Conservation (phyloP, 2,797 vertebrate species). For the Naso thynnoides region DNA sequence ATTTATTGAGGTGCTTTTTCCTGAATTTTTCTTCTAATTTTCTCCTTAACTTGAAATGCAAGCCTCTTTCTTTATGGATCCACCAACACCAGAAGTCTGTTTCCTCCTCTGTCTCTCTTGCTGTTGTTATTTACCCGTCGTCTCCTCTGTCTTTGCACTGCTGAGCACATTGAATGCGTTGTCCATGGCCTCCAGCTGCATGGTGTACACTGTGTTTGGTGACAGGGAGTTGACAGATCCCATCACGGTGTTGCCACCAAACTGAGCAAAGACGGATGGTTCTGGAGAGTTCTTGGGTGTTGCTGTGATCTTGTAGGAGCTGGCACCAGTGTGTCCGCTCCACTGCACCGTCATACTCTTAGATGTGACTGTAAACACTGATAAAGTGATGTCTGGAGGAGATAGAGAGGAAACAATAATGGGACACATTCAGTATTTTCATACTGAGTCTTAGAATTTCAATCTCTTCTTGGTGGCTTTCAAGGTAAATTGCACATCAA, state of each 20-base stretch:
- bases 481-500: no score
- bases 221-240: conserved; percentile 84
- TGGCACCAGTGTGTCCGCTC: conserved; percentile 75
- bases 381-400: conserved; percentile 81
- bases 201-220: conserved; percentile 83
- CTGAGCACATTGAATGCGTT: conserved; percentile 76
- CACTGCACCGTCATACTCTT: conserved; percentile 84
- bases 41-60: no score
- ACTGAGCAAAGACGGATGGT: conserved; percentile 73
- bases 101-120: background rate
- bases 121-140: conserved; percentile 76
- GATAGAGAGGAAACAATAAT: background rate
- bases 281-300: conserved; percentile 77
- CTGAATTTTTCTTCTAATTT: no score
- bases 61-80: background rate
- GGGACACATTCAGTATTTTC: no score
- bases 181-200: conserved; percentile 86
- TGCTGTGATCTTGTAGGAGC: conserved; percentile 86
- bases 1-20: no score
- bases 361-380: conserved; percentile 86
- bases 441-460: background rate
- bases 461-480: background rate
- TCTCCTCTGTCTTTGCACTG: conserved; percentile 74
- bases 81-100: background rate
- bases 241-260: conserved; percentile 80